Evolutionary conservation across 37 sponge, comb jelly and placozoan genomes (phyloP), one percentile per base, ranked within the genome.

Genomic region (Hexactinellida sp.): DNA sequence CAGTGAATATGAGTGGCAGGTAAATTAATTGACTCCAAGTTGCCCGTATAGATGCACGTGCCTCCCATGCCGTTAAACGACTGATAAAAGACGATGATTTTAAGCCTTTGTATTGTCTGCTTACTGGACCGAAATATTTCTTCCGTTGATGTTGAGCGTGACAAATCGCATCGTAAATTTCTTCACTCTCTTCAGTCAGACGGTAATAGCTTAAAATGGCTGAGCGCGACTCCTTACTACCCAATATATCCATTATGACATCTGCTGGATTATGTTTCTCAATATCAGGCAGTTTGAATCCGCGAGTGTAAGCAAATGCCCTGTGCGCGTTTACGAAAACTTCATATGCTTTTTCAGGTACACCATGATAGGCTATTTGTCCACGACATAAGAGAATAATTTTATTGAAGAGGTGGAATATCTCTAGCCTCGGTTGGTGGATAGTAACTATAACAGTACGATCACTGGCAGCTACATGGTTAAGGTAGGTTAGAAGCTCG

Each of bases 321-420:
- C 5, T 38, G 36, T 84, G 85, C 37, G 86, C 86, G 38, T 86
- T 86, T 10, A 25, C 37, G 37, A 92, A 92, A 38, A 93, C 88
- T 41, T 90, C 90, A 54, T 91, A 91, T 0, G 90, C 94, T 55
- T 91, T 88, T n/a, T 92, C 71, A 0, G 94, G 94, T 25, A 93
- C 92, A 0, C 96, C 96, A 90, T 90, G 93, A 86, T 92, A 96
- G 16, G 95, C 93, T 3, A 95, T 90, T 84, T 90, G 89, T 82
- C 96, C 96, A 1, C 90, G 55, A 83, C 89, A 88, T 28, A 96
- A 86, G 24, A 96, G 90, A 0, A 96, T 82, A 37, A 96, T 93
- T 84, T 92, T 93, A 87, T 92, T 91, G 82, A 96, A 96, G 84
- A 93, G 86, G 84, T 96, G 96, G 85, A 96, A 96, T 21, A 96